Evolutionary conservation across 2,888 invertebrate species (phyloP).

Genomic region (Apotomis turbidana): DNA sequence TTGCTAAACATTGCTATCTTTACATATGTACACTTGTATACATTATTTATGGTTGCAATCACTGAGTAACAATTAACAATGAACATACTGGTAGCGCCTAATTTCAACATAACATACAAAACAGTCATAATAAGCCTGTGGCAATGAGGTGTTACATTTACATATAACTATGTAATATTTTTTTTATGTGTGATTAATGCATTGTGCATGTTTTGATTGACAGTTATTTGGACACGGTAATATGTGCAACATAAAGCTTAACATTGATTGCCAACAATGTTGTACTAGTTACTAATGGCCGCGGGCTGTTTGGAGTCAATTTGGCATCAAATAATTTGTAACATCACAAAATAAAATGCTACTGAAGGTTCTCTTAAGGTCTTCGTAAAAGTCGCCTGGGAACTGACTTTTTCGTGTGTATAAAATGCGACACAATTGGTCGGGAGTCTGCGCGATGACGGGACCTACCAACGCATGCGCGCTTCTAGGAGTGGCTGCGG

Average conservation of each 20-base stretch:
- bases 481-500: too few species aligned
- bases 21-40: not conserved
- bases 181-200: not conserved
- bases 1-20: not conserved
- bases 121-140: not conserved
- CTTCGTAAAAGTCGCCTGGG: too few species aligned
- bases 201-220: conserved; percentile 18
- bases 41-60: not conserved
- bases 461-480: too few species aligned
- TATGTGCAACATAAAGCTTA: conserved; percentile 15
- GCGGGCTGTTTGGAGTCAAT: conserved; percentile 5
- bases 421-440: too few species aligned
- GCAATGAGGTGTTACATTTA: conserved; percentile 12
- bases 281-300: conserved; percentile 19
- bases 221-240: conserved; percentile 21
- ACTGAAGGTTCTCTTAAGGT: too few species aligned
- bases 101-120: not conserved
- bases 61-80: not conserved
- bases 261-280: conserved; percentile 13
- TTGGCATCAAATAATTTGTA: not conserved
- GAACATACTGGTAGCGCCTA: not conserved
- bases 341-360: not conserved
- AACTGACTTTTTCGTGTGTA: too few species aligned
- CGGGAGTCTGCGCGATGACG: too few species aligned
- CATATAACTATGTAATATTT: not conserved